Evolutionary conservation across 2,797 vertebrate species (phyloP).

Genomic region (Mareca penelope): DNA sequence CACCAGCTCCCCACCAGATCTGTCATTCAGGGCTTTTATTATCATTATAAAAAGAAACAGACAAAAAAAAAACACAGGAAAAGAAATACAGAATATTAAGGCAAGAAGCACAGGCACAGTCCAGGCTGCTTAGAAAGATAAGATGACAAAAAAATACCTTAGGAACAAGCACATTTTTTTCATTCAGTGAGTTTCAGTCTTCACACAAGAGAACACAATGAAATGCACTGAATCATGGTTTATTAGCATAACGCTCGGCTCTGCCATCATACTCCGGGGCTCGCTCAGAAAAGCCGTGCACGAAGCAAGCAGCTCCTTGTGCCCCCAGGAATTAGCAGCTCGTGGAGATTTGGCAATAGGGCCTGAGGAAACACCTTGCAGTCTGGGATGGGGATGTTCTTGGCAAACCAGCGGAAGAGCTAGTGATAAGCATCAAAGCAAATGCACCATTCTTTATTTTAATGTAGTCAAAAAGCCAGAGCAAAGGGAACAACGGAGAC

Average conservation of each 20-base stretch:
- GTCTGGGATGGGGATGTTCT: background rate
- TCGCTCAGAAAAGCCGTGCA: background rate
- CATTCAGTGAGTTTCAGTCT: background rate
- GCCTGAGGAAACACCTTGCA: background rate
- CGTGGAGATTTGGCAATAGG: background rate
- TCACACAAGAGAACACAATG: accelerated
- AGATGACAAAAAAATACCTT: background rate
- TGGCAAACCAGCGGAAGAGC: background rate
- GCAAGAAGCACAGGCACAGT: background rate
- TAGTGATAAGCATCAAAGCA: background rate
- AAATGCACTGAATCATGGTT: background rate
- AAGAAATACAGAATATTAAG: background rate
- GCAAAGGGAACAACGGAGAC: background rate
- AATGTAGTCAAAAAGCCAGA: background rate
- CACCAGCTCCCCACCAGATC: background rate
- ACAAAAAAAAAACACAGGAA: background rate
- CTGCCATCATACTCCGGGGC: accelerated
- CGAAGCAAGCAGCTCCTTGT: background rate
- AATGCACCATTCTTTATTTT: background rate
- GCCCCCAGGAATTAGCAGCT: background rate
- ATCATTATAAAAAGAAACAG: background rate
- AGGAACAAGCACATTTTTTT: background rate
- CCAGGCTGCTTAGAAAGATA: background rate
- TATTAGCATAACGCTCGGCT: background rate
- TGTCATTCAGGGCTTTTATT: background rate